Base-by-base conservation (phyloP, 2,797 vertebrate genomes). In the Clangula hyemalis region DNA sequence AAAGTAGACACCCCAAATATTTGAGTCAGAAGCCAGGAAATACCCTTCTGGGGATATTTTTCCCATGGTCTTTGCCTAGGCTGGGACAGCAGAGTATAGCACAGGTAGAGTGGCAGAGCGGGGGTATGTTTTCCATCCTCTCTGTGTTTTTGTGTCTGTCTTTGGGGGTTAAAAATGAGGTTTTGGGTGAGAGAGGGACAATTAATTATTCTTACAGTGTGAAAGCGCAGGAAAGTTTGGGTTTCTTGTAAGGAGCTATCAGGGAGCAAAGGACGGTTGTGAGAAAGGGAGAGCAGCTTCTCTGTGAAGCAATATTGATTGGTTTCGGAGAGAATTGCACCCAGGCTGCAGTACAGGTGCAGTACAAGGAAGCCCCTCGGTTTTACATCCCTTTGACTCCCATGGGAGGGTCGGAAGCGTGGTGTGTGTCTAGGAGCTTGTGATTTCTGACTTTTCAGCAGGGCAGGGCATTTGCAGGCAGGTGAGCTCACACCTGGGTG, bases 21-120 rank as follows among this genome's bases (percentile, higher is more conserved):
- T 90, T 83, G 81, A 92, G 87, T 64, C 25, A 86, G 72, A 90
- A 57, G 73, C 32, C 39, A 70, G 74, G 43, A 92, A 94, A 75
- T 89, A 56, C 3, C 22, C 13, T 68, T 20, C 79, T 70, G 66
- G 54, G 38, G 36, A 12, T 41, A 4, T 41, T 20, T 64, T 21
- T 11, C 4, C 47, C 41, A 83, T 4, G 1, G 86, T 94, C 38
- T 71, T 90, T 93, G 51, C 60, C 32, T 8, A 39, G 24, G 27
- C 32, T 87, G 45, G 64, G 77, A 76, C 62, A 72, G 13, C 36
- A 77, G 57, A 22, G 30, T 70, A 5, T 43, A 73, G 58, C 73
- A 62, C n/a, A 91, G 45, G 36, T 71, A 49, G 27, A 86, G 62
- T 54, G 60, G 32, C 34, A 75, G 32, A 43, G 57, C 80, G n/a